These are phyloP conservation scores for Tachypleus tridentatus DNA, from an alignment of 1,140 invertebrate species.

Conservation along the genomic window DNA sequence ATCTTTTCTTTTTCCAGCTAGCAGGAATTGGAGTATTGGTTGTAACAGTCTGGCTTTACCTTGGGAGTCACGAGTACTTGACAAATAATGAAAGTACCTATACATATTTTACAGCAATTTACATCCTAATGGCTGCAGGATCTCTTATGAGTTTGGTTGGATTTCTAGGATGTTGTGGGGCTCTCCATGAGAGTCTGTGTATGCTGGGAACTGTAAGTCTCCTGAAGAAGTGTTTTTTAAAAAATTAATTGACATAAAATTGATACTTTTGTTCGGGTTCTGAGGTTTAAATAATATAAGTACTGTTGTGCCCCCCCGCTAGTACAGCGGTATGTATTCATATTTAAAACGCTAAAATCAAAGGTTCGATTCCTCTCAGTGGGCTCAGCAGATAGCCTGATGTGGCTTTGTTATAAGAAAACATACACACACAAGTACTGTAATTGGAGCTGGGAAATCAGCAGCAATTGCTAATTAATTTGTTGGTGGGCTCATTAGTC, in stretches of 20 bases:
- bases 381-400: too few species aligned
- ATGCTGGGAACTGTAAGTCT: slow-evolving; percentile 62
- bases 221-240: neutral
- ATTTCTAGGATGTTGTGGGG: slow-evolving; percentile 83
- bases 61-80: slow-evolving; percentile 58
- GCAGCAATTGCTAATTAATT: too few species aligned
- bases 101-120: slow-evolving; percentile 55
- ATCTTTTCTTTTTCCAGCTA: slow-evolving; percentile 44
- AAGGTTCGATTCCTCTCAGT: too few species aligned
- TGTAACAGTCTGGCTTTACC: slow-evolving; percentile 59
- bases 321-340: too few species aligned
- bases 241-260: neutral
- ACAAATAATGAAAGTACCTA: slow-evolving; percentile 51
- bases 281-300: neutral
- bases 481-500: too few species aligned
- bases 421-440: too few species aligned
- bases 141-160: slow-evolving; percentile 63
- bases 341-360: too few species aligned
- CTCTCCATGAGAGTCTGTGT: slow-evolving; percentile 70
- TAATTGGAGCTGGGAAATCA: too few species aligned
- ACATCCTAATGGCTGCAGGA: slow-evolving; percentile 64
- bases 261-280: neutral
- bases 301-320: too few species aligned
- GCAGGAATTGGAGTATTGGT: slow-evolving; percentile 52
- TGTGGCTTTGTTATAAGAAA: too few species aligned